These are phyloP conservation scores for Myripristis jacobus DNA, from an alignment of 2,797 vertebrate species.

Conservation along the genomic window DNA sequence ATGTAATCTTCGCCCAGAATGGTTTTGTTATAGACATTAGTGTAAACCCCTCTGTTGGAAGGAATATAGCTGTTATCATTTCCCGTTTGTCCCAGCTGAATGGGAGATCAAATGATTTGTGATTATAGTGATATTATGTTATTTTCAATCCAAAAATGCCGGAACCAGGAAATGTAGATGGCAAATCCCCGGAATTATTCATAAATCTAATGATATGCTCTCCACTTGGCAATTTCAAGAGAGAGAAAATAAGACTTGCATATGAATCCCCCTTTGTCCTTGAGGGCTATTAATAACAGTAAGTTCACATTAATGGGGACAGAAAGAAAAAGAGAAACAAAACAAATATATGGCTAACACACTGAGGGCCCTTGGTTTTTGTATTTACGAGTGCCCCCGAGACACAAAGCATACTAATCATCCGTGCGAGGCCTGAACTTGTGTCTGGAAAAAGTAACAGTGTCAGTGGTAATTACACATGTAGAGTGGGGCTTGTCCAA, in stretches of 20 bases:
- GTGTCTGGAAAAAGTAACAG: slow-evolving; percentile 77
- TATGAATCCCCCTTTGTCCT: slow-evolving; percentile 76
- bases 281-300: slow-evolving; percentile 81
- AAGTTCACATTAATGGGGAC: slow-evolving; percentile 73
- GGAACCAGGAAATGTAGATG: slow-evolving; percentile 75
- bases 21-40: slow-evolving; percentile 73
- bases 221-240: slow-evolving; percentile 71
- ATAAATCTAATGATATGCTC: slow-evolving; percentile 79
- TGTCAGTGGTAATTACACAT: slow-evolving; percentile 84
- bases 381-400: slow-evolving; percentile 75
- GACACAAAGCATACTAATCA: slow-evolving; percentile 81
- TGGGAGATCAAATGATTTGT: slow-evolving; percentile 78
- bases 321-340: slow-evolving; percentile 66
- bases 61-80: slow-evolving; percentile 64
- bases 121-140: slow-evolving; percentile 70
- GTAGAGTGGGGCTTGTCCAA: slow-evolving; percentile 79
- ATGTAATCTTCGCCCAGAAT: slow-evolving; percentile 75
- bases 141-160: slow-evolving; percentile 65
- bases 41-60: slow-evolving; percentile 67
- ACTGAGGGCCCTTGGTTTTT: slow-evolving; percentile 62
- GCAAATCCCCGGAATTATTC: slow-evolving; percentile 80
- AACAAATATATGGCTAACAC: slow-evolving; percentile 78
- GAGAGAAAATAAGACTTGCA: slow-evolving; percentile 74
- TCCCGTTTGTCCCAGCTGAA: slow-evolving; percentile 78
- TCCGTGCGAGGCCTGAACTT: slow-evolving; percentile 67